phyloP scores from a whole-genome alignment of 2,888 invertebrate genomes.

The Conus canariensis region DNA sequence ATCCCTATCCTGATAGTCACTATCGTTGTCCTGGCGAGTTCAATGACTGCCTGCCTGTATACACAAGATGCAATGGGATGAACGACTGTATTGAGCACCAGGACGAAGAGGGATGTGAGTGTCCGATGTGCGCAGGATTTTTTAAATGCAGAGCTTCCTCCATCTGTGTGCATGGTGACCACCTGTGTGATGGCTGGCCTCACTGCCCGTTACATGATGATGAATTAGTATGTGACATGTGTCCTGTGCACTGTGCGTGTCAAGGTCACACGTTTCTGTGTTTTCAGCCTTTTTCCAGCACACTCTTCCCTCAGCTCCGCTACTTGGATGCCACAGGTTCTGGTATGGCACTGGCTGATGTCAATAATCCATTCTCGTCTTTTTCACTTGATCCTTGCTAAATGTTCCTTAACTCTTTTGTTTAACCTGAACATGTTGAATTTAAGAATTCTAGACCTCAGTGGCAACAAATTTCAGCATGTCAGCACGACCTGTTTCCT shows the following conservation, averaged over 20 bases:
- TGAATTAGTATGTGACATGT: neutral
- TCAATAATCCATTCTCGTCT: neutral
- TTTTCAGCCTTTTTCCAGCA: neutral
- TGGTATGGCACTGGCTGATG: neutral
- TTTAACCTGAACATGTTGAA: neutral
- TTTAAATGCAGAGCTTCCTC: neutral
- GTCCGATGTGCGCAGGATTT: neutral
- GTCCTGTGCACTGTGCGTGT: slow-evolving; percentile 2
- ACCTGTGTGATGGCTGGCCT: slow-evolving; percentile 13
- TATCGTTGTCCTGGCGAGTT: neutral
- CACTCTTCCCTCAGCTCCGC: neutral
- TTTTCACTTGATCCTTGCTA: neutral
- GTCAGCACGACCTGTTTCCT: neutral
- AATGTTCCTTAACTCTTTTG: neutral
- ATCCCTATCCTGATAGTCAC: neutral
- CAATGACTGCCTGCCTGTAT: slow-evolving; percentile 13
- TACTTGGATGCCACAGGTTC: slow-evolving; percentile 9
- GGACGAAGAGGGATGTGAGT: slow-evolving; percentile 7
- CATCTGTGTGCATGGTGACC: neutral
- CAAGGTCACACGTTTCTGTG: slow-evolving; percentile 4
- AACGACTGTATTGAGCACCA: neutral
- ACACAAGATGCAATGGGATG: slow-evolving; percentile 6
- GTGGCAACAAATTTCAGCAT: neutral
- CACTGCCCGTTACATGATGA: neutral
- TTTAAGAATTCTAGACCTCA: neutral